These are phyloP conservation scores for Ariolimax columbianus DNA, from an alignment of 2,888 invertebrate species.

Conservation along the genomic window DNA sequence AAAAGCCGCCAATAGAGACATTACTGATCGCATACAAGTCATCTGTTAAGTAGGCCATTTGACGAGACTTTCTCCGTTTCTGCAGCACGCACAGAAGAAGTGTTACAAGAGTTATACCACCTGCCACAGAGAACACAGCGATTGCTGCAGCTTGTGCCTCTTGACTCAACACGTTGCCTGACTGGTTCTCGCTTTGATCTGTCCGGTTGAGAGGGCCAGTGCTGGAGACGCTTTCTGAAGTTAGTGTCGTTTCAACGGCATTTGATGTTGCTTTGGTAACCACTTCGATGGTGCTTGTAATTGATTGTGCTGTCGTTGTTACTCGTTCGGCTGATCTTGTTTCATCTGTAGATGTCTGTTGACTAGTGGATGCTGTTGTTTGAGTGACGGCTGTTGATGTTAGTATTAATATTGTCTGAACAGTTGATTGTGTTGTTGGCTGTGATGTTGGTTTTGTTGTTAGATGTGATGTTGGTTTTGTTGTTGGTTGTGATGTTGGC, in stretches of 20 bases:
- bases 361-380: neutral
- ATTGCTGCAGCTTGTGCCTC: neutral
- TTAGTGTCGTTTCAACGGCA: too few relatives aligned
- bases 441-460: too few relatives aligned
- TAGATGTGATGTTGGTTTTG: too few relatives aligned
- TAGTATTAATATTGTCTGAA: neutral
- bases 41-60: neutral
- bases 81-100: neutral
- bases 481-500: too few relatives aligned
- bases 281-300: too few relatives aligned
- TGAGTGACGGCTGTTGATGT: neutral
- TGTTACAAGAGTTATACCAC: neutral
- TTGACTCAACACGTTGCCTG: neutral
- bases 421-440: too few relatives aligned
- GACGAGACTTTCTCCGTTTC: neutral
- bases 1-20: conserved; percentile 5
- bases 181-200: neutral
- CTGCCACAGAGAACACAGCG: neutral
- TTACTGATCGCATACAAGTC: neutral
- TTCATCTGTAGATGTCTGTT: neutral
- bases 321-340: neutral
- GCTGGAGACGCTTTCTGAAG: too few relatives aligned
- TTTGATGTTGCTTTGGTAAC: too few relatives aligned
- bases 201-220: too few relatives aligned
- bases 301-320: too few relatives aligned